Evolutionary conservation across 1,140 invertebrate species (phyloP).

Genomic region (Aplysia californica): DNA sequence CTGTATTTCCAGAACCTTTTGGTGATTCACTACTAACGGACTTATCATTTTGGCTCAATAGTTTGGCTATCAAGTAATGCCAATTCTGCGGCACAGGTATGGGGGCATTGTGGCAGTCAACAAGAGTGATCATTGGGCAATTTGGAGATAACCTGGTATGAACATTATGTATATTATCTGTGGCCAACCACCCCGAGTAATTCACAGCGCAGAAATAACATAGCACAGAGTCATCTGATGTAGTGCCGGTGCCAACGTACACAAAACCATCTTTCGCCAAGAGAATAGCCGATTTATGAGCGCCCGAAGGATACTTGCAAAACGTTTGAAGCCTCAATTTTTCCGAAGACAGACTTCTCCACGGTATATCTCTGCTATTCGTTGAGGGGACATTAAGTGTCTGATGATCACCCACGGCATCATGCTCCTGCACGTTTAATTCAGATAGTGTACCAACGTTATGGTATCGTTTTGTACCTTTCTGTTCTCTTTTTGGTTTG

Average conservation of each 20-base stretch:
- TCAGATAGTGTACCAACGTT: too few relatives aligned
- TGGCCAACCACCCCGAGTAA: constrained; percentile 32
- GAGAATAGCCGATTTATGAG: constrained; percentile 71
- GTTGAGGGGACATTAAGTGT: too few relatives aligned
- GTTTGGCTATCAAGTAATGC: not conserved
- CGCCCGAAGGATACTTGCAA: not conserved
- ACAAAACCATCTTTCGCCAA: constrained; percentile 77
- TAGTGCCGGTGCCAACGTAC: constrained; percentile 23
- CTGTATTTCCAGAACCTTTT: too few relatives aligned
- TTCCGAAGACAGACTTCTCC: constrained; percentile 4
- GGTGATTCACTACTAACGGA: too few relatives aligned
- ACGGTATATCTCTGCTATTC: constrained; percentile 5
- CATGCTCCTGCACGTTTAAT: too few relatives aligned
- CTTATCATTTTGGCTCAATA: not conserved
- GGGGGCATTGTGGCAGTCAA: constrained; percentile 28
- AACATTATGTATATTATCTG: constrained; percentile 29
- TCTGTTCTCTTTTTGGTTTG: too few relatives aligned
- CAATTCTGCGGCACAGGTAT: not conserved
- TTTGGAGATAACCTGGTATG: constrained; percentile 31
- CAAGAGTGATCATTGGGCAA: constrained; percentile 34
- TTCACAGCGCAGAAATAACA: constrained; percentile 39
- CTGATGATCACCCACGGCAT: too few relatives aligned
- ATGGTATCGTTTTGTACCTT: too few relatives aligned
- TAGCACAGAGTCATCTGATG: constrained; percentile 22
- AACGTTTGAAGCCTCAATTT: constrained; percentile 1